These are phyloP conservation scores for Homarus gammarus DNA, from an alignment of 2,888 invertebrate genomes.

Conservation along the genomic window DNA sequence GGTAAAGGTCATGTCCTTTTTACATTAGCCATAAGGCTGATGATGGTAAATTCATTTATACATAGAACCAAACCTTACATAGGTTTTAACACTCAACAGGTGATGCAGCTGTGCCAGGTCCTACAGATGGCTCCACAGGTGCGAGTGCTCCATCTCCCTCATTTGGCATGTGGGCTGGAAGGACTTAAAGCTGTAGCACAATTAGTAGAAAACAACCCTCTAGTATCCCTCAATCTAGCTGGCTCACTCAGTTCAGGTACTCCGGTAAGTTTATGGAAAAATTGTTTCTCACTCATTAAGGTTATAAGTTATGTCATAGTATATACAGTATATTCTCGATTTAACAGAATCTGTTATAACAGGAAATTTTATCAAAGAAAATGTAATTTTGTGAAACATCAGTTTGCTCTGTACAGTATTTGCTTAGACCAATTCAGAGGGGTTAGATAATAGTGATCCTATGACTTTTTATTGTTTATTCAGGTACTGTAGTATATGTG, in stretches of 20 bases:
- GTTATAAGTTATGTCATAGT: neutral
- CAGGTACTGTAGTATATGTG: no score
- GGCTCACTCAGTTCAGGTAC: constrained; percentile 75
- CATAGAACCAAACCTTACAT: neutral
- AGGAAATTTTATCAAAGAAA: no score
- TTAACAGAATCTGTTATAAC: no score
- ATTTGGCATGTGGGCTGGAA: constrained; percentile 79
- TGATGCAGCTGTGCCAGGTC: constrained; percentile 81
- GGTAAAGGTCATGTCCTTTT: no score
- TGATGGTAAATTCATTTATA: no score
- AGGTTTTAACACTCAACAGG: constrained; percentile 78
- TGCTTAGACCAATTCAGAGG: no score
- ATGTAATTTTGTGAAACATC: no score
- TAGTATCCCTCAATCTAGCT: constrained; percentile 74
- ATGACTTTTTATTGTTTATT: no score
- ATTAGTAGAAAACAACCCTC: constrained; percentile 61
- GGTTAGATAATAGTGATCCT: no score
- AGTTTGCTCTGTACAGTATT: no score
- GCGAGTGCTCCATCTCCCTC: constrained; percentile 82
- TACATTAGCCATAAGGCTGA: no score
- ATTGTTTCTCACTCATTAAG: neutral
- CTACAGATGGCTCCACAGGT: constrained; percentile 81
- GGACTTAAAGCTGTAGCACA: constrained; percentile 68
- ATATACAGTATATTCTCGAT: neutral
- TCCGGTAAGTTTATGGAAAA: constrained; percentile 59